phyloP scores from a whole-genome alignment of 2,113 vertebrate species.

The Mormyrus iriodes region DNA sequence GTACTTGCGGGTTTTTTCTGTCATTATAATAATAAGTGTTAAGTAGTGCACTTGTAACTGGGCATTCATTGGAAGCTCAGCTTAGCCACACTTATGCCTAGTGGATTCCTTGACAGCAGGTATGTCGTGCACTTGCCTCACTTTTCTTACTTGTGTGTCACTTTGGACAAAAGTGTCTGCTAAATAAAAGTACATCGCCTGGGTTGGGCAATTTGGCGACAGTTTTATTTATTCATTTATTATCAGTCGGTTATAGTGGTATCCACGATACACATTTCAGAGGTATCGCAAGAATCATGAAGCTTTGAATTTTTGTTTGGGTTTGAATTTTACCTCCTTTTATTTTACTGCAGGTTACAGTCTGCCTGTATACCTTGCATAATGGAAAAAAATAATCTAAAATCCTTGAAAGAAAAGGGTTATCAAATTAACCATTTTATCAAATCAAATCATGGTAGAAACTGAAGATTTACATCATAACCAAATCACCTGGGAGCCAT shows the following conservation, averaged over 20 bases:
- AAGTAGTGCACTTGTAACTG: not conserved
- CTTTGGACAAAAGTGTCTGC: not conserved
- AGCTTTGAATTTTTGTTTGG: too few relatives aligned
- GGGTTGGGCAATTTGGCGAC: too few relatives aligned
- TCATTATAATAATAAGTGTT: not conserved
- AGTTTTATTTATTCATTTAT: too few relatives aligned
- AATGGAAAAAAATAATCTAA: not conserved
- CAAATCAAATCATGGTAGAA: not conserved
- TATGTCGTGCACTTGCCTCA: not conserved
- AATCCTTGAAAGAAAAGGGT: not conserved
- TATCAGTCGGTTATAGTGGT: too few relatives aligned
- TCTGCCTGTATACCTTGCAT: not conserved
- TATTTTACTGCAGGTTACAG: not conserved
- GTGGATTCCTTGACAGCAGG: not conserved
- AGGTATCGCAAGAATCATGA: too few relatives aligned
- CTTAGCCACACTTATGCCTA: not conserved
- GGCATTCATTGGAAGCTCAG: not conserved
- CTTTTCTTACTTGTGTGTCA: not conserved
- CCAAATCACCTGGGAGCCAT: not conserved
- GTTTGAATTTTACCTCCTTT: not conserved
- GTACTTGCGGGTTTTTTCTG: not conserved
- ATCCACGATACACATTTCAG: too few relatives aligned
- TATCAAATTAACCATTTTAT: not conserved
- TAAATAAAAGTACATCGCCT: too few relatives aligned
- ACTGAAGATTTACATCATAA: not conserved